Percentiles rank a stretch among this genome's conserved stretches.
Evolutionary conservation across 2,797 vertebrate genomes (phyloP).

Genomic region (Artibeus lituratus): DNA sequence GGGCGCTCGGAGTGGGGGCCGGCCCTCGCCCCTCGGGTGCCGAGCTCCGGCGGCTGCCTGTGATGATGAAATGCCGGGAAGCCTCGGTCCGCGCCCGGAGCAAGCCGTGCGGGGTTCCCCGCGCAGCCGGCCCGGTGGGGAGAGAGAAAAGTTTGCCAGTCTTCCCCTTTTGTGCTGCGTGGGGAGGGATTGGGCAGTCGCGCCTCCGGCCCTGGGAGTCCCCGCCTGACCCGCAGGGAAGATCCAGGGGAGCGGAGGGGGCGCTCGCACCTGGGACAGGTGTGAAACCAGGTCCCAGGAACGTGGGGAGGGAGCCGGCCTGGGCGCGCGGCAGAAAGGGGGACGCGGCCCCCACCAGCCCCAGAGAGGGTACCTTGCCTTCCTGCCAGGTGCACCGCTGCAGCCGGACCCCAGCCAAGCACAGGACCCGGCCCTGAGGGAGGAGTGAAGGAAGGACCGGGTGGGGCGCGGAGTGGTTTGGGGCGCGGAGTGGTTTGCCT

Average conservation of each 20-base stretch:
- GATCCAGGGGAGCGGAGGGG: background rate
- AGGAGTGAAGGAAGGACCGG: background rate
- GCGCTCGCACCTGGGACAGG: background rate
- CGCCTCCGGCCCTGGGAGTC: background rate
- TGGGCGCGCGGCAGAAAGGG: background rate
- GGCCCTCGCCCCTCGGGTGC: background rate
- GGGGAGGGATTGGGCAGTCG: background rate
- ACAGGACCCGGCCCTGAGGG: background rate
- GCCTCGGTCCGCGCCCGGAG: background rate
- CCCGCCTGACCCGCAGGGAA: background rate
- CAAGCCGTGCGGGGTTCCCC: background rate
- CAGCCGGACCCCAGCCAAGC: background rate
- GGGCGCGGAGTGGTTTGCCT: too few species aligned
- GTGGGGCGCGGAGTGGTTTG: too few species aligned
- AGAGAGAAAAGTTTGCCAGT: conserved; percentile 74
- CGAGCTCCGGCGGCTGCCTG: background rate
- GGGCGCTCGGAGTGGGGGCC: background rate
- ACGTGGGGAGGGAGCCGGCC: background rate
- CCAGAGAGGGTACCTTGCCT: background rate
- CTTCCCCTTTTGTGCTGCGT: conserved; percentile 54
- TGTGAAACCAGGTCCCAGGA: background rate
- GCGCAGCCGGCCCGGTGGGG: background rate
- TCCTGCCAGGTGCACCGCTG: background rate
- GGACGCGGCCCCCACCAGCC: too few species aligned
- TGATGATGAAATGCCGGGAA: conserved; percentile 13